A percentile compares a stretch with the other conserved stretches of the same genome.
Evolutionary conservation across 2,797 vertebrate species (phyloP).

Genomic region (Gobionotothen gibberifrons): DNA sequence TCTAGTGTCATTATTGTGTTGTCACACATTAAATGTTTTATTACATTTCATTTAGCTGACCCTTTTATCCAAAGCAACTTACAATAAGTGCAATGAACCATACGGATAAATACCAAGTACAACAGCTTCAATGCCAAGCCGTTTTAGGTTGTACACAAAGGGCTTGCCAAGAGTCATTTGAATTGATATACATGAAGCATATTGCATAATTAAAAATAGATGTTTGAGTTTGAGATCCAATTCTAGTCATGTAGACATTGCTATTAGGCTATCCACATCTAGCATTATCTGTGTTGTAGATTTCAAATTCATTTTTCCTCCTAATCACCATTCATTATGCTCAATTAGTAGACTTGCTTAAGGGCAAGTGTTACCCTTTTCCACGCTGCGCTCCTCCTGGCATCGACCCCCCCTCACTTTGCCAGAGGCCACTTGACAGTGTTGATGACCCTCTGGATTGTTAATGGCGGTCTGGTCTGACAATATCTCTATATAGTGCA

Average conservation of each 20-base stretch:
- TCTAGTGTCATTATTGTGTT: constrained; percentile 45
- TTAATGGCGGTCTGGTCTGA: neutral
- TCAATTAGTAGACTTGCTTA: neutral
- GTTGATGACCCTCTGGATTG: neutral
- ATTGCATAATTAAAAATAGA: neutral
- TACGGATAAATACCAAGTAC: too few relatives aligned
- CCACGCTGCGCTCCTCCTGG: neutral
- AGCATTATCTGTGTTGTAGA: neutral
- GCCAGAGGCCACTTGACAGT: neutral
- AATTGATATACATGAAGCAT: neutral
- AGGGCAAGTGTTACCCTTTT: constrained; percentile 7
- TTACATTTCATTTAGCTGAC: too few relatives aligned
- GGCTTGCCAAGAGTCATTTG: accelerated
- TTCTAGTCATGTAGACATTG: neutral
- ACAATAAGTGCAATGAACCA: too few relatives aligned
- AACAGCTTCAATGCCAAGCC: too few relatives aligned
- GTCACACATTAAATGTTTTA: constrained; percentile 10
- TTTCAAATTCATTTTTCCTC: neutral
- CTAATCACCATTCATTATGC: constrained; percentile 19
- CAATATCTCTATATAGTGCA: neutral
- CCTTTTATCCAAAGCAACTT: too few relatives aligned
- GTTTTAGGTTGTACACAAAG: too few relatives aligned
- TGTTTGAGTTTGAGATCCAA: neutral
- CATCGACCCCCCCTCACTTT: neutral
- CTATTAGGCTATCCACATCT: neutral